Evolutionary conservation across 2,888 invertebrate species (phyloP), one percentile per base, ranked within the genome.

Genomic region (Onthophagus sagittarius): DNA sequence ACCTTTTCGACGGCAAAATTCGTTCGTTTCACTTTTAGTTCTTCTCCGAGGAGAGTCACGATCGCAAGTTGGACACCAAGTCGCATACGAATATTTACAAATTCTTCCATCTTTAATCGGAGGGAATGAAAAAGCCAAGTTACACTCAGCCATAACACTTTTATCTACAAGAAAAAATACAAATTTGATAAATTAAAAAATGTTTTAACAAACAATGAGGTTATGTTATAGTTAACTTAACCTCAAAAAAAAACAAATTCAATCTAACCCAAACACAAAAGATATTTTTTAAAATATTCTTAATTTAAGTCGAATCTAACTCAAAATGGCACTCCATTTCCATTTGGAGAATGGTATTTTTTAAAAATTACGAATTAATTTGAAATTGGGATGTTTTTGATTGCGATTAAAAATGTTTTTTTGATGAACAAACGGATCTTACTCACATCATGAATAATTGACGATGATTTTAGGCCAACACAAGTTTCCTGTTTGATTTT

Each of bases 21-120:
- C 82, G 70, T 77, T 80, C 5, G 83, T 82, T 80, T 85, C 86
- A 77, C 83, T 85, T 77, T 80, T 82, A 1, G 84, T 83, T 71
- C 85, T 78, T 63, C 84, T 79, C 69, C 85, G 77, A 6, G 84
- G 84, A 2, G 83, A 81, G 64, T 82, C 82, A 74, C 80, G 81
- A 71, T 84, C 84, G 79, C 85, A 86, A n/a, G 81, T 84, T 13
- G 83, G 82, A 78, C 86, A 85, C 84, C 85, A 85, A 72, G 81
- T 80, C 11, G 80, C 75, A 74, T 84, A 84, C 6, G 83, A 78
- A 74, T 81, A 84, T 76, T 82, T 84, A 76, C 83, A 84, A 70
- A 78, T 78, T 69, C 81, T 81, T 14, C 13, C 63, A 67, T 81
- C 82, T 77, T 80, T 80, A 32, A 78, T 77, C 63, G 77, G 77